Percentiles rank a stretch among this genome's conserved stretches.
Conservation (phyloP, 2,113 vertebrate species). For the Gambusia affinis region DNA sequence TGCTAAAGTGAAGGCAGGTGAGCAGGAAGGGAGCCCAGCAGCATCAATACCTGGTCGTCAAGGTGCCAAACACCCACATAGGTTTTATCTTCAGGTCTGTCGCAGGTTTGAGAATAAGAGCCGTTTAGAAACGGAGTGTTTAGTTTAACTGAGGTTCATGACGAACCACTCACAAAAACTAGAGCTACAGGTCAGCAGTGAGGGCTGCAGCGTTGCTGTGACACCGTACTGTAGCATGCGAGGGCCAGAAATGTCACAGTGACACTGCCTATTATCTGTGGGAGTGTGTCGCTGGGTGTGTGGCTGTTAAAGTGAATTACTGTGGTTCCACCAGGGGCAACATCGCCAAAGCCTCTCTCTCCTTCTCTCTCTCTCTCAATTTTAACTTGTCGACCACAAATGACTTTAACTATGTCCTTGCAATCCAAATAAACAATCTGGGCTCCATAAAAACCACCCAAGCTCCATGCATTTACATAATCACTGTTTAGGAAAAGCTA, state of each 20-base stretch:
- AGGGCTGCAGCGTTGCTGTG: constrained; percentile 35
- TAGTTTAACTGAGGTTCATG: constrained; percentile 30
- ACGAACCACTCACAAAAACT: constrained; percentile 22
- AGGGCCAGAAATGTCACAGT: constrained; percentile 17
- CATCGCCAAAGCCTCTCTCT: constrained; percentile 50
- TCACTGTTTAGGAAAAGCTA: constrained; percentile 41
- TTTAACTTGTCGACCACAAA: constrained; percentile 49
- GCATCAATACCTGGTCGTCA: neutral
- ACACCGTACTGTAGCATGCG: constrained; percentile 18
- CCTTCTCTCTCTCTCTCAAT: constrained; percentile 53
- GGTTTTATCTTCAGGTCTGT: neutral
- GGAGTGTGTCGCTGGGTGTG: constrained; percentile 35
- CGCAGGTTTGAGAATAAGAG: constrained; percentile 29
- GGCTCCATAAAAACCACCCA: constrained; percentile 33
- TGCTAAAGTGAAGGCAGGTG: neutral
- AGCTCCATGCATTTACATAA: constrained; percentile 24
- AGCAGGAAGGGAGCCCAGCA: neutral
- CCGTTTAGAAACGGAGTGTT: constrained; percentile 39
- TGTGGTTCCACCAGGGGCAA: constrained; percentile 55
- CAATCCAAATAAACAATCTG: constrained; percentile 61
- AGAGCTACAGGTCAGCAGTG: constrained; percentile 40
- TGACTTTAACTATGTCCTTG: constrained; percentile 46
- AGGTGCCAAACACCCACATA: too few species aligned
- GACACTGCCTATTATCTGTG: constrained; percentile 31
- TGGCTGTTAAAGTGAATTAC: constrained; percentile 62